These are phyloP conservation scores for Ictalurus punctatus DNA, from an alignment of 2,113 vertebrate species.

Conservation along the genomic window DNA sequence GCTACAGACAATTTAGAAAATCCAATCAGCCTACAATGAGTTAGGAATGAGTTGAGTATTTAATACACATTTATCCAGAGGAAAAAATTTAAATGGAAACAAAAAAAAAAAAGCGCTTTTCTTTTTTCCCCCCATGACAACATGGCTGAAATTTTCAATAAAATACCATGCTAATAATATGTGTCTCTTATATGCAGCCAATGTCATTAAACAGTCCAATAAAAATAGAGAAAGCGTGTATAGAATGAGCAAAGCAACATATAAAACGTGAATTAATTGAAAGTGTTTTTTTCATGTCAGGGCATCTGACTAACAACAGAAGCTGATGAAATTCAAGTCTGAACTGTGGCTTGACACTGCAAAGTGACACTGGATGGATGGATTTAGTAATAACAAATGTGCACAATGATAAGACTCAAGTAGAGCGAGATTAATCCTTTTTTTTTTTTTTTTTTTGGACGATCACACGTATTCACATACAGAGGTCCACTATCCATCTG, in stretches of 20 bases:
- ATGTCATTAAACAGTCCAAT: neutral
- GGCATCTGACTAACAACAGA: neutral
- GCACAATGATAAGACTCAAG: constrained; percentile 20
- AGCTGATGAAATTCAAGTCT: neutral
- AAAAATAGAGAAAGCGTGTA: neutral
- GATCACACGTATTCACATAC: neutral
- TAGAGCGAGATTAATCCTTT: constrained; percentile 25
- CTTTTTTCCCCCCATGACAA: neutral
- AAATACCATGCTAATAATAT: neutral
- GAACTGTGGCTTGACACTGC: neutral
- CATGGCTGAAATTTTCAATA: neutral
- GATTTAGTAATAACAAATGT: constrained; percentile 13
- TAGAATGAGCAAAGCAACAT: neutral
- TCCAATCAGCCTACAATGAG: too few species aligned
- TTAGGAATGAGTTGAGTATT: too few species aligned
- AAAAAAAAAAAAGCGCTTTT: too few species aligned
- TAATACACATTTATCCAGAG: too few species aligned
- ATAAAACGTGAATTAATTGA: neutral
- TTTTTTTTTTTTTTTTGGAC: neutral
- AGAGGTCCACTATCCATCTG: constrained; percentile 20
- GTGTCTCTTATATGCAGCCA: too few species aligned
- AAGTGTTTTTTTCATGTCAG: neutral
- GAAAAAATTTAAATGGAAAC: too few species aligned
- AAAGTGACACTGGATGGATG: constrained; percentile 5
- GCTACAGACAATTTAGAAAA: too few species aligned